A percentile compares a stretch with the other conserved stretches of the same genome.
Evolutionary conservation across 2,113 vertebrate species (phyloP).

Genomic region (Pedionomus torquatus): DNA sequence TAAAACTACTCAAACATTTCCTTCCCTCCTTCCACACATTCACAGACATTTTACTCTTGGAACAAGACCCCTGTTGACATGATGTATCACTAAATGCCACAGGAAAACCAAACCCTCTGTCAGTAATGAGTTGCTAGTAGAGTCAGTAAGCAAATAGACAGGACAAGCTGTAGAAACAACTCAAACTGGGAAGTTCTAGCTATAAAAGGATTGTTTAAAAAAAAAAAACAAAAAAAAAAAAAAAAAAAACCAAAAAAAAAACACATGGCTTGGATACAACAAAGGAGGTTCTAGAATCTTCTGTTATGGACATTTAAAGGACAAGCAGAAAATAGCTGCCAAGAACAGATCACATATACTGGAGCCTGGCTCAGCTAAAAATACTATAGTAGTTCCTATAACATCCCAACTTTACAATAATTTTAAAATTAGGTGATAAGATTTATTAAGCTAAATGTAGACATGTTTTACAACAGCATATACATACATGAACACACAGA

Average conservation of each 20-base stretch:
- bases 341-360: neutral
- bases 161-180: constrained; percentile 41
- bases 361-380: neutral
- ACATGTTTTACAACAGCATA: neutral
- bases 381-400: neutral
- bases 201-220: constrained; percentile 8
- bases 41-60: neutral
- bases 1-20: neutral
- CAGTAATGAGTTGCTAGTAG: neutral
- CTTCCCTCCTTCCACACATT: neutral
- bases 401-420: neutral
- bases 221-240: neutral
- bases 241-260: constrained; percentile 4
- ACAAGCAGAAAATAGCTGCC: neutral
- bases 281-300: neutral
- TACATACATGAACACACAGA: neutral
- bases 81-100: neutral
- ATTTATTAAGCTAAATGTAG: neutral
- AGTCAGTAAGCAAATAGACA: constrained; percentile 44
- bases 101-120: constrained; percentile 18
- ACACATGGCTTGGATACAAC: neutral
- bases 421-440: neutral
- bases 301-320: neutral
- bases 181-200: neutral
- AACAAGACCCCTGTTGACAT: neutral